Evolutionary conservation across 2,113 vertebrate species (phyloP), one percentile per base, ranked within the genome.

Genomic region (Isurus oxyrinchus): DNA sequence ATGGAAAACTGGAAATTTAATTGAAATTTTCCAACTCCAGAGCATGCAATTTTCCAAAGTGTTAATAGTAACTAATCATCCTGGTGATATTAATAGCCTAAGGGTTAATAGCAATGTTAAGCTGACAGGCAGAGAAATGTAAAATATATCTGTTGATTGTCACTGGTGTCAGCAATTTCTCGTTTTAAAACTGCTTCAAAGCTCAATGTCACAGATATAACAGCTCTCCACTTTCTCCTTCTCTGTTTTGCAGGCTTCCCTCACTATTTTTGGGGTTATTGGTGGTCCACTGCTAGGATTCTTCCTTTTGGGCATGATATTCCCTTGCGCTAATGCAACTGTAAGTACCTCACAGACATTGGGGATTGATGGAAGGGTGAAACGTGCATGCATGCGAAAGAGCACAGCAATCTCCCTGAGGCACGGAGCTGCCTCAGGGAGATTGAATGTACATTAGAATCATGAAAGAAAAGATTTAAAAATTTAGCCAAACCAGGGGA

Each of bases 251-350:
- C 66, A 99, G 99, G 99, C 99, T 66, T 98, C 99, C 0, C 98
- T 99, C 97, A 99, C 98, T 96, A 98, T 99, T 97, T 99, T 99
- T 97, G 99, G 99, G 72, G 99, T 99, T 98, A 97, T 99, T 67
- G 98, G 99, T 84, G 99, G 99, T 40, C 99, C 99, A 61, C 98
- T 99, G 95, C 97, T 99, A 72, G 99, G 99, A 59, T 97, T 99
- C 0, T 99, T 98, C 97, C 0, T 98, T 49, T 97, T 99, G 97
- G 99, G 99, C 96, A 99, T 99, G 97, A 97, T 99, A 96, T 99
- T 98, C 97, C 98, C 98, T 86, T 99, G 98, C 97, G 96, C 98
- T 96, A 99, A 99, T 97, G 98, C 98, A 96, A 96, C 96, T 76
- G 99, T 99, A 98, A 99, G 99, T 98, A 98, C 11, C 25, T 95